Conservation (phyloP, 2,113 vertebrate species). For the Myiopsitta monachus region DNA sequence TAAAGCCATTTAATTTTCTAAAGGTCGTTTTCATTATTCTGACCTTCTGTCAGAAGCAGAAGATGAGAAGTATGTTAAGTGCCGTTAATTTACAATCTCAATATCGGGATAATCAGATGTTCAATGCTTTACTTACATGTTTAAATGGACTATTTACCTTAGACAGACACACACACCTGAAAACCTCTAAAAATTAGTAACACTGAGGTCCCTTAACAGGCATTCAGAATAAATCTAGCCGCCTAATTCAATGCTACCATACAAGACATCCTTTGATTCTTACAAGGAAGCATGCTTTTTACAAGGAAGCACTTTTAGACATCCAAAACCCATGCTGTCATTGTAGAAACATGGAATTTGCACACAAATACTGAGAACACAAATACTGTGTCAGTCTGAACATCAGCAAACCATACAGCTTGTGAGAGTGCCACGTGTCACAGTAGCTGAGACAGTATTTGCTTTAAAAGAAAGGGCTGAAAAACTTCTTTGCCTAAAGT, state of each 20-base stretch:
- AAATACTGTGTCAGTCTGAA: accelerated
- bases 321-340: accelerated
- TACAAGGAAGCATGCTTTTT: neutral
- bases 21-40: neutral
- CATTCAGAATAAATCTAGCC: neutral
- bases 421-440: accelerated
- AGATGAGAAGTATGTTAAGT: neutral
- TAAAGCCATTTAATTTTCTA: neutral
- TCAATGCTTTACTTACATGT: neutral
- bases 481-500: neutral
- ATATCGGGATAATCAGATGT: neutral
- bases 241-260: neutral
- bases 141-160: neutral
- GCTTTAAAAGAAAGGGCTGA: neutral
- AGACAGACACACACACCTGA: neutral
- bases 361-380: neutral
- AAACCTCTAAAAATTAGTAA: neutral
- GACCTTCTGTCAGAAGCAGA: neutral
- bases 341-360: neutral
- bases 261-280: neutral
- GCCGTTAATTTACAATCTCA: neutral
- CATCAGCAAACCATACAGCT: neutral
- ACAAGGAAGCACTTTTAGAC: neutral
- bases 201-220: neutral
- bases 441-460: neutral